Evolutionary conservation across 2,888 invertebrate genomes (phyloP).

Genomic region (Urechis unicinctus): DNA sequence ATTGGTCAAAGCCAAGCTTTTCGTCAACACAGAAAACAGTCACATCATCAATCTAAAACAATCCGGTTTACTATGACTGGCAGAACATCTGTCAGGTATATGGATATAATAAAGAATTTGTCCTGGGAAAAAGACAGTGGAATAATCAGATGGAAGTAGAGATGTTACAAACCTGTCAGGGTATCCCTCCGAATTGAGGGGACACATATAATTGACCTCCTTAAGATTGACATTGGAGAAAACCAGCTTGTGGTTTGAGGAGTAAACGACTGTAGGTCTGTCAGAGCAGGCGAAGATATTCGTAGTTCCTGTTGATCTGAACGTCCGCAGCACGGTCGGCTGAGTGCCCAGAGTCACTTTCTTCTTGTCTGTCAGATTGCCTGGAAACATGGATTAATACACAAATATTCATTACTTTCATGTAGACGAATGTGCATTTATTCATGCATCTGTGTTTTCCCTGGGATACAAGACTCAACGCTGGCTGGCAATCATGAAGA

Average conservation of each 20-base stretch:
- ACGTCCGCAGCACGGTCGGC: conserved; percentile 85
- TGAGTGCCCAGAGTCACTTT: conserved; percentile 96
- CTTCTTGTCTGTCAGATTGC: conserved; percentile 78
- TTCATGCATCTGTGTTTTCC: no score
- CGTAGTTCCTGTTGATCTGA: conserved; percentile 64
- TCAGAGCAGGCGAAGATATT: conserved; percentile 99
- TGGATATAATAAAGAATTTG: not conserved
- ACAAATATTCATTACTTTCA: no score
- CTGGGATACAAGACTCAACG: no score
- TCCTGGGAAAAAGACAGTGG: not conserved
- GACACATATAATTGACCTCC: conserved; percentile 89
- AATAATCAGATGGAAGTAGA: not conserved
- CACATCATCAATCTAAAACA: not conserved
- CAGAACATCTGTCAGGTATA: not conserved
- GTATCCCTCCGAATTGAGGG: conserved; percentile 89
- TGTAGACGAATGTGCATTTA: no score
- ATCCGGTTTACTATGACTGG: not conserved
- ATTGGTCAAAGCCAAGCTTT: conserved; percentile 73
- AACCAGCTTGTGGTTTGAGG: conserved; percentile 95
- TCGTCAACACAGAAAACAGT: conserved; percentile 51
- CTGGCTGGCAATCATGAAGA: no score
- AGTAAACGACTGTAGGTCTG: conserved; percentile 96
- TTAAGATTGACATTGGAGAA: conserved; percentile 85
- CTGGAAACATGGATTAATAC: conserved; percentile 49
- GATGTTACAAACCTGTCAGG: conserved; percentile 67